Evolutionary conservation across 2,113 vertebrate species (phyloP).

Genomic region (Ochotona princeps): DNA sequence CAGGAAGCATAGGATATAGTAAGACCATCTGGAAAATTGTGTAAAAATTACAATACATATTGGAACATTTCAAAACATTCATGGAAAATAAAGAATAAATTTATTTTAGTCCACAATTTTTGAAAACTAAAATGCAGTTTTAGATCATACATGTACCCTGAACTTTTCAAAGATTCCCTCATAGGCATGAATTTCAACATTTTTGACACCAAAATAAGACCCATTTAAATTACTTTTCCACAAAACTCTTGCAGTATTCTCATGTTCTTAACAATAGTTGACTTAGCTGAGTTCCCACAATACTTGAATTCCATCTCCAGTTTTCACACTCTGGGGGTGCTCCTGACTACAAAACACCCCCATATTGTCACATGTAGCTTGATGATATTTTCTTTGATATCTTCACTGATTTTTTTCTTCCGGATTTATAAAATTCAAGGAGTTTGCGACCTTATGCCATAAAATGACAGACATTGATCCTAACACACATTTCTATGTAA

Average conservation of each 20-base stretch:
- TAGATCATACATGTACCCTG: too few relatives aligned
- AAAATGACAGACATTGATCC: not conserved
- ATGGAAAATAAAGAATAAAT: too few relatives aligned
- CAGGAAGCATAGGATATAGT: not conserved
- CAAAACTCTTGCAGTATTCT: too few relatives aligned
- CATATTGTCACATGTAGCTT: not conserved
- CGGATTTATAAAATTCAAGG: not conserved
- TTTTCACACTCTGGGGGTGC: too few relatives aligned
- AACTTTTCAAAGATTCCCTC: too few relatives aligned
- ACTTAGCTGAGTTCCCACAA: not conserved
- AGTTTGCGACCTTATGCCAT: not conserved
- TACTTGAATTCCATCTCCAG: too few relatives aligned
- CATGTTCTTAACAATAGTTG: not conserved
- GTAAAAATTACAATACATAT: not conserved
- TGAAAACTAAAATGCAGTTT: too few relatives aligned
- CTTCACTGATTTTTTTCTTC: not conserved
- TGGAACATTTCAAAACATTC: too few relatives aligned
- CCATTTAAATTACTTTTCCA: too few relatives aligned
- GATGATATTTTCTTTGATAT: not conserved
- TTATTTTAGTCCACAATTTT: too few relatives aligned
- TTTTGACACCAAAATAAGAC: too few relatives aligned
- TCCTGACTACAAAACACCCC: rapidly evolving
- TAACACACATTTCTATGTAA: not conserved
- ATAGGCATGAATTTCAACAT: too few relatives aligned
- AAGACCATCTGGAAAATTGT: not conserved